Conservation (phyloP, 2,797 vertebrate species). For the Enteromius argenteus region DNA sequence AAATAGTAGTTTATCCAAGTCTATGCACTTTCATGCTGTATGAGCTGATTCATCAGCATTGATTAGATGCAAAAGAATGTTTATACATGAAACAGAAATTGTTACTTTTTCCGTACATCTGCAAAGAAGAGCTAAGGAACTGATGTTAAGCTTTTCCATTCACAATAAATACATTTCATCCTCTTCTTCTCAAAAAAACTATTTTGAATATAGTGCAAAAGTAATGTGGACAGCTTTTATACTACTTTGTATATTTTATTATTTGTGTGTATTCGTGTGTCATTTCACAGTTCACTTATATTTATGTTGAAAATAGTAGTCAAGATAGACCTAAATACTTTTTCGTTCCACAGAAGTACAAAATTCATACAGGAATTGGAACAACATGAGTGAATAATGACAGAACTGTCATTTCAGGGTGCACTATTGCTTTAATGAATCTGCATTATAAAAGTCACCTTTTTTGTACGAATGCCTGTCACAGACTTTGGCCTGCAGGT, state of each 20-base stretch:
- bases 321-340: not conserved
- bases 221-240: not conserved
- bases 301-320: not conserved
- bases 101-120: not conserved
- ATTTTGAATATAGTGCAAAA: not conserved
- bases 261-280: not conserved
- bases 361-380: not conserved
- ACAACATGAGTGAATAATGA: not conserved
- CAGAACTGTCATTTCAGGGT: not conserved
- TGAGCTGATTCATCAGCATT: not conserved
- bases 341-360: not conserved
- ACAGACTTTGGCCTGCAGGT: not conserved
- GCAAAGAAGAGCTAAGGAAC: no score
- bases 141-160: not conserved
- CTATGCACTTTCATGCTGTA: not conserved
- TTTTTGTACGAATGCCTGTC: not conserved
- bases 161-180: not conserved
- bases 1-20: not conserved
- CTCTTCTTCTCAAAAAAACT: not conserved
- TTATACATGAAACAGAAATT: not conserved
- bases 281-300: not conserved
- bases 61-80: not conserved
- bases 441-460: conserved; percentile 26
- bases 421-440: conserved; percentile 11
- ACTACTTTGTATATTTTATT: not conserved